Evolutionary conservation across 2,113 vertebrate genomes (phyloP), one percentile per base, ranked within the genome.

Genomic region (Poicephalus meyeri): DNA sequence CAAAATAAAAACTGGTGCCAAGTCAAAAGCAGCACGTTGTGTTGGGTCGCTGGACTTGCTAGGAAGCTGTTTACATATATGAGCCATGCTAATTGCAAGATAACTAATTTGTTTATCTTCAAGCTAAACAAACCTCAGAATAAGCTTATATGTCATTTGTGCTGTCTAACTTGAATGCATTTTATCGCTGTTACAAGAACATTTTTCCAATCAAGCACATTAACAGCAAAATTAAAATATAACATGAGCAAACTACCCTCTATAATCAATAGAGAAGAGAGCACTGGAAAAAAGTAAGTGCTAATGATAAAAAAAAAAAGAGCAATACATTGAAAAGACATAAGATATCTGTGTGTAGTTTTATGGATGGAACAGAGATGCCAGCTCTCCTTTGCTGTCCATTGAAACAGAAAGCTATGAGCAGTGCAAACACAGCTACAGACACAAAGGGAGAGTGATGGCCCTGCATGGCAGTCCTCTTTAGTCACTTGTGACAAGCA

Each of bases 91-190:
- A 96, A 91, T 73, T 82, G 53, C 52, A 80, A 88, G 63, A 95
- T 85, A 95, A 92, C 92, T 84, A 35, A 89, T 87, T 78, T 58
- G 65, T 89, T 95, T 91, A 80, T 88, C 85, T 91, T 80, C 91
- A 91, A 26, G 56, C 91, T 91, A 89, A 82, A 31, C 52, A 91
- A 87, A 66, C 46, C 12, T 76, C 66, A 39, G 55, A 88, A 92
- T 56, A 85, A 95, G 47, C 69, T 87, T 76, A 50, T 69, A 56
- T 39, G 13, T 72, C 7, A 66, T 90, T 86, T 91, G 71, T 81
- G 68, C 71, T 66, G 41, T 61, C 76, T 66, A 41, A 56, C 88
- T 83, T 83, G 23, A 23, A 66, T 31, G 19, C 31, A 5, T 29
- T 61, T 85, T 58, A 35, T 70, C 53, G 37, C 39, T 47, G 21